Conservation (phyloP, 1,140 invertebrate species). For the Rhopalosiphum maidis region DNA sequence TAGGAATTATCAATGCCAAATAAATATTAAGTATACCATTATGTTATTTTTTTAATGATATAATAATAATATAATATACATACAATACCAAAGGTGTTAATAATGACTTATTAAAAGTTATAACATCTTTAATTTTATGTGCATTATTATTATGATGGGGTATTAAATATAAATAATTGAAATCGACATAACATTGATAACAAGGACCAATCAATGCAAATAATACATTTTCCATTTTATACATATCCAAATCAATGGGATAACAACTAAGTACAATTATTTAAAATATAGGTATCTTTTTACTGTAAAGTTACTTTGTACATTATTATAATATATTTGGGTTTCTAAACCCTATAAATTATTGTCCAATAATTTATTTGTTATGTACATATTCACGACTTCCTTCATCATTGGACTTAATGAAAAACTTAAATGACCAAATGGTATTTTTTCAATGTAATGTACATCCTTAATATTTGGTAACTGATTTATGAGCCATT, state of each 20-base stretch:
- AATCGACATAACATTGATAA: not conserved
- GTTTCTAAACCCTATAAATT: not conserved
- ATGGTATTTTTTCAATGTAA: constrained; percentile 51
- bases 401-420: constrained; percentile 46
- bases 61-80: not conserved
- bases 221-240: not conserved
- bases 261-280: too few species aligned
- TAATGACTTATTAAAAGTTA: not conserved
- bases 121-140: not conserved
- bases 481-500: constrained; percentile 51
- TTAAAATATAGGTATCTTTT: too few species aligned
- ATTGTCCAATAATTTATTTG: not conserved
- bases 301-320: not conserved
- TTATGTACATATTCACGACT: constrained; percentile 38
- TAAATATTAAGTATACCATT: not conserved
- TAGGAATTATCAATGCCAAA: not conserved
- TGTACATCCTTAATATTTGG: constrained; percentile 50
- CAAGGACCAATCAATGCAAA: not conserved
- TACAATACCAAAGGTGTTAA: not conserved
- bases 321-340: not conserved
- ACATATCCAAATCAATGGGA: not conserved
- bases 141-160: not conserved
- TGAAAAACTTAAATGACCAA: constrained; percentile 51
- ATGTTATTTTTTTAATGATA: not conserved
- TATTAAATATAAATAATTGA: not conserved